phyloP scores from a whole-genome alignment of 1,140 invertebrate genomes.

The Ips typographus region DNA sequence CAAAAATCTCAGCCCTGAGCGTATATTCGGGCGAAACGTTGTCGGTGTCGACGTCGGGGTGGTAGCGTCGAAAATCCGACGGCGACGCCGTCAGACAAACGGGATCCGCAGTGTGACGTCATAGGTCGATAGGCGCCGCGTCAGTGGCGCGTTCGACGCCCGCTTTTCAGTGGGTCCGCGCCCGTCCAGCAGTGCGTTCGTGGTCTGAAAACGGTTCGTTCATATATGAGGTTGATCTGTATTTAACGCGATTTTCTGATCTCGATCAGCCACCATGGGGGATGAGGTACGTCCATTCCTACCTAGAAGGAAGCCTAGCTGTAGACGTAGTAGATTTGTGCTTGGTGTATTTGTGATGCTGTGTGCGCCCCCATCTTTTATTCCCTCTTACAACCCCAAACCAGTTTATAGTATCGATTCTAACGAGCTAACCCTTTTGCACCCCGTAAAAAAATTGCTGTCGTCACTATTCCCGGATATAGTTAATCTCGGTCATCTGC shows the following conservation, averaged over 20 bases:
- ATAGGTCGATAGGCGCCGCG: constrained; percentile 49
- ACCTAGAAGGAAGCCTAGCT: neutral
- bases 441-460: too few relatives aligned
- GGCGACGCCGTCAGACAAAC: constrained; percentile 28
- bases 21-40: neutral
- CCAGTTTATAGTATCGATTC: too few relatives aligned
- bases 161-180: constrained; percentile 47
- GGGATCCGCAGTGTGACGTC: constrained; percentile 52
- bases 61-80: constrained; percentile 27
- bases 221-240: constrained; percentile 47
- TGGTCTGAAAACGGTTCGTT: constrained; percentile 30
- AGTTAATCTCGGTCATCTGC: too few relatives aligned
- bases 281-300: constrained; percentile 32
- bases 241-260: constrained; percentile 46
- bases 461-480: too few relatives aligned
- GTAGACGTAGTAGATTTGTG: neutral
- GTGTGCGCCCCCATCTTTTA: too few relatives aligned
- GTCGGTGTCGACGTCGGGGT: neutral
- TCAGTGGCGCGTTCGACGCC: constrained; percentile 44
- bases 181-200: constrained; percentile 44
- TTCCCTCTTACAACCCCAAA: too few relatives aligned
- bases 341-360: too few relatives aligned
- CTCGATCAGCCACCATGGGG: constrained; percentile 45
- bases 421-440: too few relatives aligned
- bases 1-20: too few relatives aligned